Evolutionary conservation across 2,113 vertebrate species (phyloP).

Genomic region (Columba janthina): DNA sequence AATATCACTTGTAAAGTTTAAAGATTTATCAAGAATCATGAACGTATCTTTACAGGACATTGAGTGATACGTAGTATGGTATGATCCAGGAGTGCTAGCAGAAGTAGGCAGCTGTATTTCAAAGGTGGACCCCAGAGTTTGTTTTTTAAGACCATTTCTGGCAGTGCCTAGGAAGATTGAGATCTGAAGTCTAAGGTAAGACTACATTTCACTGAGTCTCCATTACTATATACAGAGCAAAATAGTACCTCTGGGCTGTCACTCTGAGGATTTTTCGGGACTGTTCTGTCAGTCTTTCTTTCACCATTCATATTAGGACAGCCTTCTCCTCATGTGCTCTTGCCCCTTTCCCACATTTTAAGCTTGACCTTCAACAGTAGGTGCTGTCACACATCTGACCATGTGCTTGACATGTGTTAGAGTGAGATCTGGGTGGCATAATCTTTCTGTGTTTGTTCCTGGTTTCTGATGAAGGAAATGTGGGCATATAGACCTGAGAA

Average conservation of each 20-base stretch:
- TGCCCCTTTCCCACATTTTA: background rate
- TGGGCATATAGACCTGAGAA: background rate
- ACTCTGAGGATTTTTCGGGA: background rate
- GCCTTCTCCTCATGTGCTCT: background rate
- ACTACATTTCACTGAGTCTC: background rate
- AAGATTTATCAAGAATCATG: background rate
- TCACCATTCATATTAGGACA: background rate
- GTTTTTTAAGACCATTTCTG: background rate
- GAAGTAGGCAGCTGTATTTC: background rate
- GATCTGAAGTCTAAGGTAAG: background rate
- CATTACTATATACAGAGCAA: background rate
- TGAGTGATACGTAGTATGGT: background rate
- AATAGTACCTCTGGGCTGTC: background rate
- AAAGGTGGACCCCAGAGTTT: background rate
- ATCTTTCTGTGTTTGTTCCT: background rate
- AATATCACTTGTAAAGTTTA: background rate
- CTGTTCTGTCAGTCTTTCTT: background rate
- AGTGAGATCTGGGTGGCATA: background rate
- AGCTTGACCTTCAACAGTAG: background rate
- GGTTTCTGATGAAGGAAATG: background rate
- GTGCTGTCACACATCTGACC: background rate
- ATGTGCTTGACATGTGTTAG: background rate
- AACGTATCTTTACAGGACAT: background rate
- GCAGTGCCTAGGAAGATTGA: background rate
- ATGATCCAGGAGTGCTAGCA: background rate